Conservation (phyloP, 2,113 vertebrate species). For the Agapornis roseicollis region DNA sequence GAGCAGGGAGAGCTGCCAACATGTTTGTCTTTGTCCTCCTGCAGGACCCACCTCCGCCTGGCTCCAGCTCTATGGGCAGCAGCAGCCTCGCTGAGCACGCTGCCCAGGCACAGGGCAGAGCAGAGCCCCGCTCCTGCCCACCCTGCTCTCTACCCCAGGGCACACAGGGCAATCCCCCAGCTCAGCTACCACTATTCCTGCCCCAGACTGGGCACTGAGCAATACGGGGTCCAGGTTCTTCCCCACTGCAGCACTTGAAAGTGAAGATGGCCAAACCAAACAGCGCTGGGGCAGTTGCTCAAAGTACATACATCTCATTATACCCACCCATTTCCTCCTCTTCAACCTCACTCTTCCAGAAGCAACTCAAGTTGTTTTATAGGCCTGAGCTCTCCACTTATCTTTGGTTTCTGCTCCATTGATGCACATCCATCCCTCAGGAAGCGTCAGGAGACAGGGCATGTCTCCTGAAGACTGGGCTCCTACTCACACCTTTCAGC, state of each 20-base stretch:
- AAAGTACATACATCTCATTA: not conserved
- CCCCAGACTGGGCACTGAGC: rapidly evolving
- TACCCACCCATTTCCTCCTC: not conserved
- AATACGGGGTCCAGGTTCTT: not conserved
- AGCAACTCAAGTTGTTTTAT: not conserved
- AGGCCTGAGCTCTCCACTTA: not conserved
- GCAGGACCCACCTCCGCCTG: not conserved
- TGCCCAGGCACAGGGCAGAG: not conserved
- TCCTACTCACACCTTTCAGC: not conserved
- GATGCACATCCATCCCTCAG: not conserved
- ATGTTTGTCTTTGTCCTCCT: not conserved
- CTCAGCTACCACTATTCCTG: not conserved
- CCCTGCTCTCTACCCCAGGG: not conserved
- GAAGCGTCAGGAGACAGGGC: not conserved
- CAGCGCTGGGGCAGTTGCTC: not conserved
- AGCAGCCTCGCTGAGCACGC: not conserved
- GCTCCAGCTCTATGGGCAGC: not conserved
- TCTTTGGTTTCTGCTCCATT: not conserved
- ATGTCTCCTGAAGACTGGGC: not conserved
- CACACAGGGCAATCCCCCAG: rapidly evolving
- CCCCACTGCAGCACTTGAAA: not conserved
- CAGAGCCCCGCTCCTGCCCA: not conserved
- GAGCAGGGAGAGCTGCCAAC: not conserved
- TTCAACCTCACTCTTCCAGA: not conserved
- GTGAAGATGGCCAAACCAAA: not conserved